Conservation (phyloP, 2,113 vertebrate species). For the Ciconia maguari region DNA sequence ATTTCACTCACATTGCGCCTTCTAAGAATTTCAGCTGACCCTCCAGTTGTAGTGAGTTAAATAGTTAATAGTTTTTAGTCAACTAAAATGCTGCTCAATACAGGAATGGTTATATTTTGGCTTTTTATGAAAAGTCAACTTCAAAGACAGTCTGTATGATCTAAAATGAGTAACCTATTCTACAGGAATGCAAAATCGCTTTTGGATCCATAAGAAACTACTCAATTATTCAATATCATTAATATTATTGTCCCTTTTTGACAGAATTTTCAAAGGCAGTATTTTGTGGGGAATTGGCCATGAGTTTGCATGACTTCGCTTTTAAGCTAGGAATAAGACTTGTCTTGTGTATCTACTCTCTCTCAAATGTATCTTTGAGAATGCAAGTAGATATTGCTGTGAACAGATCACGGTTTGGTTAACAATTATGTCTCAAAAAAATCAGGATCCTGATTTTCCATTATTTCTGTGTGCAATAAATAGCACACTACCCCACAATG, state of each 20-base stretch:
- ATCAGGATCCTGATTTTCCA: background rate
- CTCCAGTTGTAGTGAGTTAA: background rate
- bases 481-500: background rate
- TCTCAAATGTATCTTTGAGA: background rate
- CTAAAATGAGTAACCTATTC: background rate
- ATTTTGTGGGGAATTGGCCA: background rate
- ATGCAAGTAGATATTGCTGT: background rate
- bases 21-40: background rate
- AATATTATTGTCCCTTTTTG: background rate
- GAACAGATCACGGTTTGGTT: background rate
- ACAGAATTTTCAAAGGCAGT: background rate
- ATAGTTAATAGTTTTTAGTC: background rate
- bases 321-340: background rate
- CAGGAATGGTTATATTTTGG: background rate
- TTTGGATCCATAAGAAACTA: background rate
- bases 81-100: background rate
- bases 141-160: background rate
- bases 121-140: background rate
- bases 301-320: background rate
- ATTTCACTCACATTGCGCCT: background rate
- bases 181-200: background rate
- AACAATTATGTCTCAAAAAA: background rate
- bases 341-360: background rate
- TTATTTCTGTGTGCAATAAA: background rate
- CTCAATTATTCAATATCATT: background rate